Percentiles rank a stretch among this genome's conserved stretches.
Conservation (phyloP, 2,797 vertebrate species). For the Poecilia gillii region DNA sequence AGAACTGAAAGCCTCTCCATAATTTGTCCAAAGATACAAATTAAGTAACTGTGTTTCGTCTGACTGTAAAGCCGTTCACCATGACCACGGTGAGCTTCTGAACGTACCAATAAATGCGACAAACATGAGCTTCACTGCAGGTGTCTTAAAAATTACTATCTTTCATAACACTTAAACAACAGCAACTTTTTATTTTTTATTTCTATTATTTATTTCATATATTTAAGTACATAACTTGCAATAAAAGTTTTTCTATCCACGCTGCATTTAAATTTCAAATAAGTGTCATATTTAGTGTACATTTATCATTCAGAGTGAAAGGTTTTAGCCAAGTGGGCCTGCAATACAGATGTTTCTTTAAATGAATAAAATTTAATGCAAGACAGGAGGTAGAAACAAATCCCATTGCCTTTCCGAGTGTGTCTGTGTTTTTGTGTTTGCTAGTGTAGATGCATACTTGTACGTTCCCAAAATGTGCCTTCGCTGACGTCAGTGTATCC, state of each 20-base stretch:
- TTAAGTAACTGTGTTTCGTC: not conserved
- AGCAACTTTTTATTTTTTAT: constrained; percentile 2
- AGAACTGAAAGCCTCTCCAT: not conserved
- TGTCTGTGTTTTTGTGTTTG: constrained; percentile 37
- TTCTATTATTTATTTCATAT: constrained; percentile 78
- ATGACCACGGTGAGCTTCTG: not conserved
- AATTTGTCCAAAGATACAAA: not conserved
- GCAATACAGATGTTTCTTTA: constrained; percentile 73
- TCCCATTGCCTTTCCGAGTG: constrained; percentile 61
- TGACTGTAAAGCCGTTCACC: not conserved
- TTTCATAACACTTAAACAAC: constrained; percentile 17
- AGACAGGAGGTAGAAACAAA: constrained; percentile 84
- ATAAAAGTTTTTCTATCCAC: constrained; percentile 71
- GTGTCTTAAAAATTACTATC: not conserved
- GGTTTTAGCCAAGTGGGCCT: constrained; percentile 66
- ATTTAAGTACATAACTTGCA: constrained; percentile 80
- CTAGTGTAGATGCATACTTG: constrained; percentile 33
- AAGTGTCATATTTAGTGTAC: constrained; percentile 69
- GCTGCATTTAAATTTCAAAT: constrained; percentile 72
- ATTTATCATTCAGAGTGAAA: constrained; percentile 72
- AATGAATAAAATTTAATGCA: constrained; percentile 76
- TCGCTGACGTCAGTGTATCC: constrained; percentile 50
- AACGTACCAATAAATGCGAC: not conserved
- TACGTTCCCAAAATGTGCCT: constrained; percentile 57
- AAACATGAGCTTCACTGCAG: not conserved